Conservation (phyloP, 64 coral and sea anemone species). For the Pachyseris speciosa region DNA sequence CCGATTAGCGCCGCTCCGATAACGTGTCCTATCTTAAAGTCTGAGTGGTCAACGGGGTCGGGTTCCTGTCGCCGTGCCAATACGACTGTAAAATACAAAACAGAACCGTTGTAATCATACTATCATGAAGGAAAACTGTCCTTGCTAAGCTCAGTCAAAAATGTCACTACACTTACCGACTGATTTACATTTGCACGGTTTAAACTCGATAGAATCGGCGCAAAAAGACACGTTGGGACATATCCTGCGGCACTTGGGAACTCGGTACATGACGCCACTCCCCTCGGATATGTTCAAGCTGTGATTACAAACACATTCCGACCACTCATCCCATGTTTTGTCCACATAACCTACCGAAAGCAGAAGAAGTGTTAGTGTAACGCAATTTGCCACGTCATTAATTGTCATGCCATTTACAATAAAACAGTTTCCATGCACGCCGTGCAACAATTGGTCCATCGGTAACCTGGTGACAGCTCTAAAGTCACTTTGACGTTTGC, state of each 20-base stretch:
- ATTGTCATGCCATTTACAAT: not conserved
- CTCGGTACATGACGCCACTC: not conserved
- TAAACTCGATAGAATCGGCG: not conserved
- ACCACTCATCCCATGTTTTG: not conserved
- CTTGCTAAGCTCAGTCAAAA: too few species aligned
- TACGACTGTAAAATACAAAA: not conserved
- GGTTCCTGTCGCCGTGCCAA: not conserved
- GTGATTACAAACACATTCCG: not conserved
- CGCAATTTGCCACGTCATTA: not conserved
- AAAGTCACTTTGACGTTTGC: too few species aligned
- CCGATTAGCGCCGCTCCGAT: slow-evolving; percentile 23
- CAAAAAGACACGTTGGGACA: not conserved
- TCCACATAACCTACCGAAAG: not conserved
- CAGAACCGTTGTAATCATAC: too few species aligned
- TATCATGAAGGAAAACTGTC: too few species aligned
- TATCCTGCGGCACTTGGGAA: not conserved
- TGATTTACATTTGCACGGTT: not conserved
- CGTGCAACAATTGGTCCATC: too few species aligned
- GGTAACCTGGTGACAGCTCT: too few species aligned
- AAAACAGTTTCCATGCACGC: too few species aligned
- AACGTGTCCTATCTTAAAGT: slow-evolving; percentile 3
- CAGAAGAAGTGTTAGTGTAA: not conserved
- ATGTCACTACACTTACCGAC: too few species aligned
- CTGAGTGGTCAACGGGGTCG: not conserved
- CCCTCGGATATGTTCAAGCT: not conserved